phyloP scores from a whole-genome alignment of 2,113 vertebrate species.

The Orycteropus afer region DNA sequence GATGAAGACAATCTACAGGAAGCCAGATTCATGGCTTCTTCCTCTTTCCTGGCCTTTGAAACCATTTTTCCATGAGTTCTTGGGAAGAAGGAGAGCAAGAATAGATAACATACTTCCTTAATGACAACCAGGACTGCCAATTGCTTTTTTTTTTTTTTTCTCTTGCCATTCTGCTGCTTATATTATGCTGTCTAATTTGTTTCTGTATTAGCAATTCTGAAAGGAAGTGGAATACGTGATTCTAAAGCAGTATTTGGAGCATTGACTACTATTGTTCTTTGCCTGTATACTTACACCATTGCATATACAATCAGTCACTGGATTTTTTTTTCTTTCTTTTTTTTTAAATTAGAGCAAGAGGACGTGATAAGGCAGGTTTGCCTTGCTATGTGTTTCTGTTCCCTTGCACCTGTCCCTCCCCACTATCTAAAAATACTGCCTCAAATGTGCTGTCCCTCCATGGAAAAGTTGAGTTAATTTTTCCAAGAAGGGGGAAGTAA shows the following conservation, averaged over 20 bases:
- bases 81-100: not conserved
- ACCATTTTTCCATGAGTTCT: not conserved
- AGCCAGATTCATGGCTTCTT: not conserved
- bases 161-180: not conserved
- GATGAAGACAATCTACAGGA: not conserved
- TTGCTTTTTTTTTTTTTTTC: not conserved
- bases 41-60: not conserved
- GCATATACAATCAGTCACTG: not conserved
- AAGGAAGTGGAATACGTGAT: not conserved
- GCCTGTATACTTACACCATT: not conserved
- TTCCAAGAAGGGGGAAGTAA: not conserved
- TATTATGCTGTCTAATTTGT: not conserved
- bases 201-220: not conserved
- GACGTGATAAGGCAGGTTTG: not conserved
- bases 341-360: not conserved
- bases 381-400: not conserved
- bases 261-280: not conserved
- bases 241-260: not conserved
- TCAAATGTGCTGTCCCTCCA: not conserved
- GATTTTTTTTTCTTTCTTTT: not conserved
- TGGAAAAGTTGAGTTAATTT: slow-evolving; percentile 31
- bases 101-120: not conserved
- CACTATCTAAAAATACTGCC: not conserved
- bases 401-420: not conserved
- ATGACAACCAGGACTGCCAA: not conserved